Percentiles rank a stretch among this genome's conserved stretches.
Conservation (phyloP, 2,797 vertebrate genomes). For the Sciurus vulgaris region DNA sequence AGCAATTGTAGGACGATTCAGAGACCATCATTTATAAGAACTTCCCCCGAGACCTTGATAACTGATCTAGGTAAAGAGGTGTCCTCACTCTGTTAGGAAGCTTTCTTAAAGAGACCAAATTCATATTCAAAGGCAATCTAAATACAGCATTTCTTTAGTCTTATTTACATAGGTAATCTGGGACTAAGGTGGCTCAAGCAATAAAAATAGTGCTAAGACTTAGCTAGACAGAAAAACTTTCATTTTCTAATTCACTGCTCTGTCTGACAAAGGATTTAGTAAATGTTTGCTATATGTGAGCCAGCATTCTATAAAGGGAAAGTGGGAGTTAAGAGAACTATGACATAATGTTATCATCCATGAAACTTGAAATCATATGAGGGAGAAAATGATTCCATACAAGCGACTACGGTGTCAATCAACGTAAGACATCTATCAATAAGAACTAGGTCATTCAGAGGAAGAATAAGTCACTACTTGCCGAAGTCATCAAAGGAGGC, state of each 20-base stretch:
- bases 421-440: background rate
- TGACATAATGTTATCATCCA: background rate
- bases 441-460: background rate
- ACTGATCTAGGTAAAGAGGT: background rate
- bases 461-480: background rate
- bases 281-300: background rate
- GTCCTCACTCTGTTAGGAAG: background rate
- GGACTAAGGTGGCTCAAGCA: background rate
- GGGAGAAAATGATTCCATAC: background rate
- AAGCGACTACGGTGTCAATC: background rate
- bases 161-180: background rate
- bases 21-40: background rate
- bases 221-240: background rate
- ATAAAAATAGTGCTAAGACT: background rate
- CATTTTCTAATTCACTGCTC: background rate
- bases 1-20: background rate
- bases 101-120: background rate
- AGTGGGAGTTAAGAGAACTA: background rate
- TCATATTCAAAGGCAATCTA: background rate
- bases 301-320: background rate
- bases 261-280: background rate
- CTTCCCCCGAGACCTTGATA: background rate
- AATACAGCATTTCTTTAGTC: background rate
- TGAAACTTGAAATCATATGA: background rate
- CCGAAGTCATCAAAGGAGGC: background rate